Evolutionary conservation across 2,113 vertebrate species (phyloP), one percentile per base, ranked within the genome.

Genomic region (Planiliza haematocheilus): DNA sequence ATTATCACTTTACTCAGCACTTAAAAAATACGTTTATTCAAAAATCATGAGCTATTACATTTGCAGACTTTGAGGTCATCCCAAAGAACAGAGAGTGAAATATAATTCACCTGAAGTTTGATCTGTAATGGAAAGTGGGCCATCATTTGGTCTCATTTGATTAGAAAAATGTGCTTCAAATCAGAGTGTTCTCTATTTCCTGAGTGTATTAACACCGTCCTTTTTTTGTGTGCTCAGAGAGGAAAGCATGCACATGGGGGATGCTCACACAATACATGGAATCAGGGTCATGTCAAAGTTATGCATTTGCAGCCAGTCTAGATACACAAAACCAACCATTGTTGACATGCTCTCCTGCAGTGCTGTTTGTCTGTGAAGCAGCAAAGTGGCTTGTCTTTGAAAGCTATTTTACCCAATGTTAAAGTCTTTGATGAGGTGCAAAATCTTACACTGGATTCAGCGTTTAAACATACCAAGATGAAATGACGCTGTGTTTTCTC

Each of bases 111-210:
- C 67, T 82, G 59, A 85, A 79, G 72, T 78, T 65, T 77, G 50
- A 67, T 80, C 82, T 86, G 79, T 75, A 89, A 83, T 85, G 82
- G 77, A 90, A 91, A 87, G 75, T 89, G 86, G 75, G 74, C 58
- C 12, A 10, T 75, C 6, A 52, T 70, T 74, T 70, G 59, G 49
- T 37, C 53, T 74, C 62, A 67, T 84, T 90, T 82, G 75, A 83
- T 85, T 55, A 75, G 43, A 79, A 69, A 72, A 89, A 86, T 82
- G 77, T 86, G 62, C 67, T 82, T 83, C 7, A 67, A 70, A 85
- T 75, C 73, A 82, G 64, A 67, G 52, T 58, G 41, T 51, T 61
- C 49, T 57, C 78, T 69, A 76, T 81, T 88, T 83, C 83, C 78
- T 79, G 65, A 76, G 72, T 78, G 61, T 55, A 78, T 85, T 88